Conservation (phyloP, 2,888 invertebrate species). For the Hydrotaea diabolus region DNA sequence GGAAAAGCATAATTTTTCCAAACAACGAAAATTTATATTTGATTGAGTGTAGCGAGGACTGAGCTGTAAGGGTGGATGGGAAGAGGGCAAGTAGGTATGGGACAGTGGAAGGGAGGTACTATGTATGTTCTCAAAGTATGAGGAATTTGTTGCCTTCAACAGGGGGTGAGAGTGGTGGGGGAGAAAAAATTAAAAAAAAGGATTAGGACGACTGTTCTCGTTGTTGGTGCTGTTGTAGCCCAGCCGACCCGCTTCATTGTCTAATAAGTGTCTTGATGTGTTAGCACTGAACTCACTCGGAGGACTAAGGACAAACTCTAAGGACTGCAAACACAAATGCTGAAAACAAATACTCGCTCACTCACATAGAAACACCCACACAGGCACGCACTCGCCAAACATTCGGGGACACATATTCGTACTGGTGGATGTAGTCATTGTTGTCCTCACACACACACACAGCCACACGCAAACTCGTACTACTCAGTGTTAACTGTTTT, state of each 20-base stretch:
- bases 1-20: conserved; percentile 37
- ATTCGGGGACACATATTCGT: conserved; percentile 29
- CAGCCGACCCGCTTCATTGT: conserved; percentile 57
- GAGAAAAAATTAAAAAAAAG: conserved; percentile 40
- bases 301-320: conserved; percentile 20
- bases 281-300: conserved; percentile 11
- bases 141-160: no score
- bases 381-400: conserved; percentile 8
- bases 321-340: conserved; percentile 1
- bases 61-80: background rate
- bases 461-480: background rate
- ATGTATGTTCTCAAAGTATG: background rate
- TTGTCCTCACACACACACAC: conserved; percentile 5
- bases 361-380: background rate
- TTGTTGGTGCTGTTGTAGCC: conserved; percentile 9
- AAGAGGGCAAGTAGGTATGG: conserved; percentile 1
- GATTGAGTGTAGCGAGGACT: conserved; percentile 54
- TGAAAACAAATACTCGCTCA: conserved; percentile 34
- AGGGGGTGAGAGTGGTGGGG: conserved; percentile 23
- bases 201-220: conserved; percentile 60
- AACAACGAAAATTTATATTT: conserved; percentile 60
- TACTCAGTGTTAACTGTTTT: conserved; percentile 30
- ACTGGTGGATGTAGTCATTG: conserved; percentile 12
- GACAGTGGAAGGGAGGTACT: background rate
- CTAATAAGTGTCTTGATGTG: conserved; percentile 55